Evolutionary conservation across 2,888 invertebrate genomes (phyloP).

Genomic region (Epinotia bilunana): DNA sequence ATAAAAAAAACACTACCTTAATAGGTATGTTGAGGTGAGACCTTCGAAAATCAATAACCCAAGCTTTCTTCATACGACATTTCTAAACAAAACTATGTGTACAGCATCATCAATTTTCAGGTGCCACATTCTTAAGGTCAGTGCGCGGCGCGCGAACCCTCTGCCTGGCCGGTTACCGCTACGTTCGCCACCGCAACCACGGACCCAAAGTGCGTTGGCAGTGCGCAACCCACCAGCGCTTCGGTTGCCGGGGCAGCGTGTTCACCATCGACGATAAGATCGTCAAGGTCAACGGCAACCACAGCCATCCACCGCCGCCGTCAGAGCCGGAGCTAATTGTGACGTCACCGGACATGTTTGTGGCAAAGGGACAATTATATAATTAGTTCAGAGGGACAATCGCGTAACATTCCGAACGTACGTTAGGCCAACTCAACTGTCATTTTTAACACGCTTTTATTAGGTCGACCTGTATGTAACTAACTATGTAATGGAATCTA

Average conservation of each 20-base stretch:
- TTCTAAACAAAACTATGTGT: background rate
- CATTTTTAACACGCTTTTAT: too few relatives aligned
- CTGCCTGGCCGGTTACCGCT: constrained; percentile 53
- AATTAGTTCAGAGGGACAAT: background rate
- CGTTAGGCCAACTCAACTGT: too few relatives aligned
- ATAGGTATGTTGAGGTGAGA: too few relatives aligned
- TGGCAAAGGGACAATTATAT: background rate
- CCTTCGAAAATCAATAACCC: too few relatives aligned
- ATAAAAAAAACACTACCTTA: too few relatives aligned
- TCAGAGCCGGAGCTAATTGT: background rate
- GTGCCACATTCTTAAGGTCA: constrained; percentile 49
- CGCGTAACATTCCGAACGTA: too few relatives aligned
- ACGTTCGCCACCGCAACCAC: constrained; percentile 50
- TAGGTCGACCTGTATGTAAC: too few relatives aligned
- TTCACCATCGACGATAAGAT: constrained; percentile 51
- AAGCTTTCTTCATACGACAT: too few relatives aligned
- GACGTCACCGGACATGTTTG: background rate
- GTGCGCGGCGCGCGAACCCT: constrained; percentile 53
- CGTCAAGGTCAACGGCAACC: constrained; percentile 49
- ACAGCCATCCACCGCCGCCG: constrained; percentile 43
- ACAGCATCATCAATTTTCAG: constrained; percentile 46
- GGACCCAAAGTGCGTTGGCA: constrained; percentile 59
- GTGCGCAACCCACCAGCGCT: constrained; percentile 56
- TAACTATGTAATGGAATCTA: too few relatives aligned
- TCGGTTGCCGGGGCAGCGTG: constrained; percentile 57